These are phyloP conservation scores for Parnassius glacialis DNA, from an alignment of 2,888 invertebrate genomes.

Conservation along the genomic window DNA sequence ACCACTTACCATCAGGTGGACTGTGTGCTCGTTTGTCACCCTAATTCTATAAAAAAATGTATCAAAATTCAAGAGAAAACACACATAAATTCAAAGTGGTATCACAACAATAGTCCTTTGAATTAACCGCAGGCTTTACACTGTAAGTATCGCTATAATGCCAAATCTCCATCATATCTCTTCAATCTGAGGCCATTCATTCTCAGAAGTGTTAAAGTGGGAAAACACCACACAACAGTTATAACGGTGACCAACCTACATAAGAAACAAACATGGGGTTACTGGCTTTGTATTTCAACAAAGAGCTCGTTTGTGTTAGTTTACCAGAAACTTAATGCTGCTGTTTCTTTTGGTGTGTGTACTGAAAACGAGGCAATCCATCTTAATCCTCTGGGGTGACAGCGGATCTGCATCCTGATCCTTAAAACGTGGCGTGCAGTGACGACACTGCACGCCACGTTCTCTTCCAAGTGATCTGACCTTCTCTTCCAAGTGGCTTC, in stretches of 20 bases:
- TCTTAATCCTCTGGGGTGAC: no score
- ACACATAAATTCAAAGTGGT: neutral
- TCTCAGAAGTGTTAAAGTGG: constrained; percentile 7
- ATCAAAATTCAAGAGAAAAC: constrained; percentile 1
- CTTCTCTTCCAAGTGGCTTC: no score
- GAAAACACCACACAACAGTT: neutral
- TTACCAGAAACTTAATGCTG: no score
- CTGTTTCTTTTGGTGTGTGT: no score
- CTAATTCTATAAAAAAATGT: no score
- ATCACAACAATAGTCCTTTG: constrained; percentile 4
- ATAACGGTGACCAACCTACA: neutral
- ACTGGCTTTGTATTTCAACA: neutral
- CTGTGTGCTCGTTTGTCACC: no score
- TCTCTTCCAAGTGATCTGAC: no score
- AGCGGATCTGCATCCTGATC: no score
- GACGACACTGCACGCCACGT: no score
- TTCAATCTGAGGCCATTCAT: neutral
- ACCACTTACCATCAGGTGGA: no score
- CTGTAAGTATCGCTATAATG: neutral
- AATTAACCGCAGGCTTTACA: constrained; percentile 6
- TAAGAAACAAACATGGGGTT: neutral
- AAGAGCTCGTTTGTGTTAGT: neutral
- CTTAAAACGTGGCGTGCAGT: no score
- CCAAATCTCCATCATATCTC: constrained; percentile 7
- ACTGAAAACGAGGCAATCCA: no score